A percentile compares a stretch with the other conserved stretches of the same genome.
Conservation (phyloP, 2,113 vertebrate genomes). For the Pomatostomus ruficeps region DNA sequence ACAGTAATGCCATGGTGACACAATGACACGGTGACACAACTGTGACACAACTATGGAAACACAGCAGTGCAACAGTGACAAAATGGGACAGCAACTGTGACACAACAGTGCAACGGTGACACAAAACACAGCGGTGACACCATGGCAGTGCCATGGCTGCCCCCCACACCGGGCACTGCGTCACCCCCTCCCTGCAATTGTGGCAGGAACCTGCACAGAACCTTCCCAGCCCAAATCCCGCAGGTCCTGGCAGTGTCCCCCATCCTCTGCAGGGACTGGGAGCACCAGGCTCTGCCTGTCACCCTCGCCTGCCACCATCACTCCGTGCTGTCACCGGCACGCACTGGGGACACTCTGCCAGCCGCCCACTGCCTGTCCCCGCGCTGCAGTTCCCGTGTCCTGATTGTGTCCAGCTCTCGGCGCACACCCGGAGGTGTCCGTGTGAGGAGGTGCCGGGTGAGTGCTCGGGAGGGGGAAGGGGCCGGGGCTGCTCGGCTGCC, state of each 20-base stretch:
- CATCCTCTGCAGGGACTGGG: fast-evolving
- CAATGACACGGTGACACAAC: fast-evolving
- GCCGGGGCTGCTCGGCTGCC: neutral
- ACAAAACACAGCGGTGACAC: fast-evolving
- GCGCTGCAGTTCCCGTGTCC: neutral
- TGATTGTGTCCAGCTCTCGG: constrained; percentile 27
- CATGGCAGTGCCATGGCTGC: fast-evolving
- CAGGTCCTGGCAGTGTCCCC: too few species aligned
- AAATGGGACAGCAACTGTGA: fast-evolving
- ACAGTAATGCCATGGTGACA: fast-evolving
- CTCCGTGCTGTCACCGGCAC: neutral
- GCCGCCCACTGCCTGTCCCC: neutral
- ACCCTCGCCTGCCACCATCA: neutral
- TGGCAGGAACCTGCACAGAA: fast-evolving
- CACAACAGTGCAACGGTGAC: fast-evolving
- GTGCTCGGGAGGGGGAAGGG: neutral
- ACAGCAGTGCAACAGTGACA: neutral
- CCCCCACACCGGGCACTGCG: fast-evolving
- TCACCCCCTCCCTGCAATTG: fast-evolving
- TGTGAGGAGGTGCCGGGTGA: neutral
- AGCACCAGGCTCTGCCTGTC: neutral
- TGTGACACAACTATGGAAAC: too few species aligned
- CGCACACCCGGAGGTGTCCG: neutral
- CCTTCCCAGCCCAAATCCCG: neutral
- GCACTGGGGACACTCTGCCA: fast-evolving